These are phyloP conservation scores for Eutrigla gurnardus DNA, from an alignment of 2,797 vertebrate species.

Conservation along the genomic window DNA sequence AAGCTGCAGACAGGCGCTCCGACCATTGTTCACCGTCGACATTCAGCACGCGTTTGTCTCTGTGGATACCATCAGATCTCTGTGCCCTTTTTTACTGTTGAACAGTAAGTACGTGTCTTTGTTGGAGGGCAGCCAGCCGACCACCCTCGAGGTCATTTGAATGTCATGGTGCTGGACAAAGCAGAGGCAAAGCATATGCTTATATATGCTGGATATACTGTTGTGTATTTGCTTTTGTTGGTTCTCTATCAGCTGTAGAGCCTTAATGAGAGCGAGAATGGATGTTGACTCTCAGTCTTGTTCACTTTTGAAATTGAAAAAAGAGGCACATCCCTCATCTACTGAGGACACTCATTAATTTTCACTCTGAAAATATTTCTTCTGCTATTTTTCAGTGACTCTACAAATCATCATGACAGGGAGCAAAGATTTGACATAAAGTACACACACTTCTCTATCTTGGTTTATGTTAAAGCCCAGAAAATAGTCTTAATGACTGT, in stretches of 20 bases:
- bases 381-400: neutral
- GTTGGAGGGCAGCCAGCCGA: slow-evolving; percentile 25
- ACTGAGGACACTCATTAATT: neutral
- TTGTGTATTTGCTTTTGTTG: neutral
- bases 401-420: neutral
- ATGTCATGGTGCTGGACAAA: slow-evolving; percentile 43
- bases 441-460: neutral
- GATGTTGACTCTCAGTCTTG: neutral
- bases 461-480: neutral
- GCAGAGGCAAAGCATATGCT: slow-evolving; percentile 1
- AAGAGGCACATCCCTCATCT: neutral
- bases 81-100: slow-evolving; percentile 50
- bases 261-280: neutral
- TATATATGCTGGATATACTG: neutral
- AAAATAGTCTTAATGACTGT: slow-evolving; percentile 29
- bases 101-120: slow-evolving; percentile 14
- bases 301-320: neutral
- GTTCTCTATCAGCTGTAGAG: neutral
- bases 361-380: neutral
- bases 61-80: slow-evolving; percentile 12
- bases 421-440: neutral
- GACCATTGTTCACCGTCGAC: slow-evolving; percentile 20
- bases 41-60: slow-evolving; percentile 22
- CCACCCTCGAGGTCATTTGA: slow-evolving; percentile 25
- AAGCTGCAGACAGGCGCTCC: slow-evolving; percentile 14